phyloP scores from a whole-genome alignment of 2,888 invertebrate genomes.

The Teinopalpus imperialis region DNA sequence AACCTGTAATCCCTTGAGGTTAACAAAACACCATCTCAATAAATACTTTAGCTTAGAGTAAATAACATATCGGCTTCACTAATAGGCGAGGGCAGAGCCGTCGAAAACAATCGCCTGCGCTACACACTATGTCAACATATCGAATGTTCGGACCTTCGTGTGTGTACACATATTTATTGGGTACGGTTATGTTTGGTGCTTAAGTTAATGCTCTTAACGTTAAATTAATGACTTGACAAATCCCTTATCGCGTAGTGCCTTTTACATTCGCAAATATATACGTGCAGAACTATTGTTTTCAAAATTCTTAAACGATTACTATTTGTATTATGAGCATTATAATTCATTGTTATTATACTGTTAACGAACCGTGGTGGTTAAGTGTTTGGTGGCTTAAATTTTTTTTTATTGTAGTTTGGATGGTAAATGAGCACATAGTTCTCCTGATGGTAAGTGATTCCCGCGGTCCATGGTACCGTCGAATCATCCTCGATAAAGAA shows the following conservation, averaged over 20 bases:
- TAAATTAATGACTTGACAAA: slow-evolving; percentile 24
- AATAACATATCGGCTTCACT: slow-evolving; percentile 59
- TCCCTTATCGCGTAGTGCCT: slow-evolving; percentile 19
- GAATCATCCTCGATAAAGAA: too few species aligned
- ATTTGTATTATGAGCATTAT: too few species aligned
- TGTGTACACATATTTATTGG: slow-evolving; percentile 31
- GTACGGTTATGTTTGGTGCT: slow-evolving; percentile 25
- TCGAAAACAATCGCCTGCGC: slow-evolving; percentile 61
- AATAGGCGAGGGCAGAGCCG: slow-evolving; percentile 68
- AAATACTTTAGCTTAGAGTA: slow-evolving; percentile 64
- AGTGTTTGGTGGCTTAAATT: too few species aligned
- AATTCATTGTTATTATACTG: too few species aligned
- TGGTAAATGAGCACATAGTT: too few species aligned
- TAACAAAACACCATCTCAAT: slow-evolving; percentile 74
- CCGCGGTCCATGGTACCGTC: too few species aligned
- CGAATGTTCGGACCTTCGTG: slow-evolving; percentile 41
- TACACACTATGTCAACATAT: slow-evolving; percentile 56
- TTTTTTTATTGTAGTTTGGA: too few species aligned
- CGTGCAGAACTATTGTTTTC: slow-evolving; percentile 5
- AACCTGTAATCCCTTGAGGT: slow-evolving; percentile 78
- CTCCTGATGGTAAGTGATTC: too few species aligned
- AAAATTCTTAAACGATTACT: too few species aligned
- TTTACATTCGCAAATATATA: slow-evolving; percentile 18
- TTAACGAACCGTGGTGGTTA: too few species aligned
- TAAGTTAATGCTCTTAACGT: slow-evolving; percentile 18